Evolutionary conservation across 1,140 invertebrate species (phyloP).

Genomic region (Calycopis cecrops): DNA sequence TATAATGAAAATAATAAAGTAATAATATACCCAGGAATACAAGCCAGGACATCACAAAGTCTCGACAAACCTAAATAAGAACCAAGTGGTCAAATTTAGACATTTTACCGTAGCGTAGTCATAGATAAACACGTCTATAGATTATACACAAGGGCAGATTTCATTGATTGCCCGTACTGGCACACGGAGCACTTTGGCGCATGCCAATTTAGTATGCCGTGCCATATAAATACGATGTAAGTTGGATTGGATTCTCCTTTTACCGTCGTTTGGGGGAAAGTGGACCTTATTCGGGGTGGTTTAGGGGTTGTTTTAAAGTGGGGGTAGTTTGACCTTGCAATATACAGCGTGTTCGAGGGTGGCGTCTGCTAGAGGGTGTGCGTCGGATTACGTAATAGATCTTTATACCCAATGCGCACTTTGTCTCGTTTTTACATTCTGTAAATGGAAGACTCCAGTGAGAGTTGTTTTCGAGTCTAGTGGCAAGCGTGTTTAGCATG

Average conservation of each 20-base stretch:
- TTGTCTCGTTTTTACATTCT: not conserved
- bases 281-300: not conserved
- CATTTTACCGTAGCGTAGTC: not conserved
- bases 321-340: constrained; percentile 38
- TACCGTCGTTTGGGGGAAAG: not conserved
- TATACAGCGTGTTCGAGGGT: constrained; percentile 29
- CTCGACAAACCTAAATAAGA: no score
- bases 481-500: no score
- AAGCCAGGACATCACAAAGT: no score
- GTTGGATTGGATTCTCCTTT: constrained; percentile 22
- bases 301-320: constrained; percentile 16
- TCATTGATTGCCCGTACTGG: constrained; percentile 51
- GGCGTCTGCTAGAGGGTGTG: constrained; percentile 33
- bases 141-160: constrained; percentile 31
- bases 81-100: not conserved
- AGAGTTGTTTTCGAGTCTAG: no score
- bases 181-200: constrained; percentile 21
- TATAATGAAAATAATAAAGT: no score
- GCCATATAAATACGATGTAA: constrained; percentile 21
- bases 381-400: constrained; percentile 51
- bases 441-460: no score
- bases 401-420: constrained; percentile 38
- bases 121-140: constrained; percentile 1
- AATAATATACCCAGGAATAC: no score
- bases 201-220: constrained; percentile 23